Evolutionary conservation across 2,888 invertebrate genomes (phyloP).

Genomic region (Dicyrtomina minuta): DNA sequence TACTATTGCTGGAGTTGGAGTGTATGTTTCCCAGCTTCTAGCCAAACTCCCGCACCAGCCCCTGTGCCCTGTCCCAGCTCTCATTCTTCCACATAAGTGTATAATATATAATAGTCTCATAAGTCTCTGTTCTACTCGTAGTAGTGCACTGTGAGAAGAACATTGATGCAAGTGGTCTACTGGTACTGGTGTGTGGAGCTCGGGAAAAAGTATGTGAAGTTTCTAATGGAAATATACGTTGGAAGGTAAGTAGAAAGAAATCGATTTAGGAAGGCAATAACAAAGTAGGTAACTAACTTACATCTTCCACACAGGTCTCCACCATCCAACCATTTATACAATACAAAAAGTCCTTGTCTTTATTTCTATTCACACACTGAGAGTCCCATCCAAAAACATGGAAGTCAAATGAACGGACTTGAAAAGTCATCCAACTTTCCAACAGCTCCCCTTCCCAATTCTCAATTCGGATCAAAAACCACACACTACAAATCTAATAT

Average conservation of each 20-base stretch:
- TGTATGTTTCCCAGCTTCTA: too few species aligned
- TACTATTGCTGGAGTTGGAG: too few species aligned
- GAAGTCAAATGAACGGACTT: too few species aligned
- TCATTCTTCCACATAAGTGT: slow-evolving; percentile 1
- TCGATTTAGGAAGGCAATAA: slow-evolving; percentile 15
- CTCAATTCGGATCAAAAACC: too few species aligned
- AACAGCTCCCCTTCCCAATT: too few species aligned
- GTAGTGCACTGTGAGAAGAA: background rate
- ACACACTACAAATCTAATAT: too few species aligned
- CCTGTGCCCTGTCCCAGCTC: slow-evolving; percentile 5
- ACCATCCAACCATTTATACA: background rate
- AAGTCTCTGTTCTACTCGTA: background rate
- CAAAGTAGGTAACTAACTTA: slow-evolving; percentile 8
- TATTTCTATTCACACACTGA: too few species aligned
- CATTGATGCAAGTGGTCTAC: background rate
- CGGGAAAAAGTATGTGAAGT: background rate
- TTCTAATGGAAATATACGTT: background rate
- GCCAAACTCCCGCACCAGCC: too few species aligned
- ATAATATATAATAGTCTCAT: background rate
- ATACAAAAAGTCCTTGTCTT: background rate
- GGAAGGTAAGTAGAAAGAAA: slow-evolving; percentile 11
- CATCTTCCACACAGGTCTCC: background rate
- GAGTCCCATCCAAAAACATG: too few species aligned
- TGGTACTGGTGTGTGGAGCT: background rate
- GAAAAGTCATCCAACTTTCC: too few species aligned